Evolutionary conservation across 2,888 invertebrate genomes (phyloP), one percentile per base, ranked within the genome.

Genomic region (Nemotelus nigrinus): DNA sequence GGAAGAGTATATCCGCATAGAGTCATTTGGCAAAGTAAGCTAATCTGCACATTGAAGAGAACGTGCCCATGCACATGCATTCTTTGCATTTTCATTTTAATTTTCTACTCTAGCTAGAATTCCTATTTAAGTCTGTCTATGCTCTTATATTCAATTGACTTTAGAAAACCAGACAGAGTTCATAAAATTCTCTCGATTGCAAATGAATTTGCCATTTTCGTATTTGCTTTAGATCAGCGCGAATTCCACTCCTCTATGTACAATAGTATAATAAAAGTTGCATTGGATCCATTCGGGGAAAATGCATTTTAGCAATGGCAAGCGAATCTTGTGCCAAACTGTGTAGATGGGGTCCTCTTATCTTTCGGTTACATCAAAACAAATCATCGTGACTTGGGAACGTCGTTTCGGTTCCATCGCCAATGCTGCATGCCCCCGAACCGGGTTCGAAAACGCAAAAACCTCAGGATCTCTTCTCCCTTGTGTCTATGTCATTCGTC

Each of bases 291-390:
- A 58, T 58, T 60, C 39, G 65, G 6, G 43, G 25, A 25, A 25
- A 77, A 77, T 77, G 41, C 74, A 77, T 77, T 79, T 71, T 60
- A 77, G 79, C 77, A 57, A 74, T 71, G 44, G 72, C 72, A 72
- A 76, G 77, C 68, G 45, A 65, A 77, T 77, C 79, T 77, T 77
- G 77, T 77, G 79, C 79, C 79, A 79, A 79, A 72, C 79, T 74
- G 47, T 48, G 48, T 74, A 55, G 74, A 74, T 48, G 74, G 63
- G 67, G 41, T 55, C 41, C 39, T 74, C 65, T 77, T 79, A 79
- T 79, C 79, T 79, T 79, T 79, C 74, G 58, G 74, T 77, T 74
- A 57, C 79, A 79, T 79, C 79, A 79, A 79, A 79, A 79, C 79
- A 79, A 79, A 79, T 77, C 79, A 79, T 79, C 79, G 72, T 55